Base-by-base conservation (phyloP, 2,113 vertebrate genomes). In the Galbula dea region DNA sequence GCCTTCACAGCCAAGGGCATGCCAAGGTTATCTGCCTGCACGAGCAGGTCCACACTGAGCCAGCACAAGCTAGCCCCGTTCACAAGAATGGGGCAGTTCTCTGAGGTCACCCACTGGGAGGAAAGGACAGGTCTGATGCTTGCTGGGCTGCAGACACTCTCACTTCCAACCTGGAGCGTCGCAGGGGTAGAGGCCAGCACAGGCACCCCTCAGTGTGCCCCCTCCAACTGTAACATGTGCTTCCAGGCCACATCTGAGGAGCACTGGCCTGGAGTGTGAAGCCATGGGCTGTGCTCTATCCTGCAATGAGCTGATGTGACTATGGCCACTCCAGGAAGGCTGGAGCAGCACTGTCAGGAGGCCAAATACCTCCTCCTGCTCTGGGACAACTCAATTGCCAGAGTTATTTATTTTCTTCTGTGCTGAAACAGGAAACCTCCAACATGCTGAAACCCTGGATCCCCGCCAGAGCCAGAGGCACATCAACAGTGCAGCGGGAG, bases 401-500 rank as follows among this genome's bases (percentile, higher is more conserved):
- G 41, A 61, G n/a, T 71, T 81, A 91, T 58, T 95, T 93, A 89
- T 93, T 92, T 94, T 93, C 89, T 91, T 65, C 48, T 88, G 63
- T 27, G 18, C 77, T 7, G 13, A 89, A 96, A 93, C 77, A 93
- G 86, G 93, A 97, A 96, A 92, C 67, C 74, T 87, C 48, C 88
- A 93, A 74, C 49, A 46, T 29, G 39, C 79, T 74, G 54, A 77
- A 75, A 66, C 20, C 41, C 61, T 91, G 94, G 93, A 83, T 19
- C 9, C 59, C 16, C 6, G 63, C 77, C 93, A 96, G 73, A 76
- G 62, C 54, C 34, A 34, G 83, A 80, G 75, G 26, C 67, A 95
- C 59, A 58, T 79, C 88, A 74, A 46, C 41, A 87, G 65, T 3
- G 0, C 80, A 69, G 90, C 6, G 5, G 48, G 46, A 86, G 61